These are phyloP conservation scores for Gortyna flavago DNA, from an alignment of 2,888 invertebrate genomes.

Conservation along the genomic window DNA sequence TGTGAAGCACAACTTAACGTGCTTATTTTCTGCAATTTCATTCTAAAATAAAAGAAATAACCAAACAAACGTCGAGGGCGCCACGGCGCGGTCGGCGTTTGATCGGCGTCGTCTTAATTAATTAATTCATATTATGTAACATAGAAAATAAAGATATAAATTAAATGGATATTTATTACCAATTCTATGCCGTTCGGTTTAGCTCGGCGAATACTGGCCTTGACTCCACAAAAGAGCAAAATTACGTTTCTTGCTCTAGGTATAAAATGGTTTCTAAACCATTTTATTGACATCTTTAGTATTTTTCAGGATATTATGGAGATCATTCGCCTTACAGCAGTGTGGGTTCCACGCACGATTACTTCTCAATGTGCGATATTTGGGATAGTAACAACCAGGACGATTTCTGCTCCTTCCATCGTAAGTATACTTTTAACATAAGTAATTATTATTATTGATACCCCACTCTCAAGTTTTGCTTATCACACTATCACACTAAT, in stretches of 20 bases:
- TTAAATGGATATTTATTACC: not conserved
- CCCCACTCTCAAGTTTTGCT: too few relatives aligned
- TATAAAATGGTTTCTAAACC: not conserved
- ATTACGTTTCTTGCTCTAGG: not conserved
- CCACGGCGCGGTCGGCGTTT: too few relatives aligned
- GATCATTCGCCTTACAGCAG: slow-evolving; percentile 87
- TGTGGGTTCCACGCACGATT: slow-evolving; percentile 84
- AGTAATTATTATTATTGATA: not conserved
- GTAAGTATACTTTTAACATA: slow-evolving; percentile 73
- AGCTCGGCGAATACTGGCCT: too few relatives aligned
- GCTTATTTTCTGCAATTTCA: too few relatives aligned
- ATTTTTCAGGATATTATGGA: slow-evolving; percentile 82
- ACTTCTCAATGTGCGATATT: slow-evolving; percentile 84
- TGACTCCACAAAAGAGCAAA: not conserved
- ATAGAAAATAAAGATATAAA: not conserved
- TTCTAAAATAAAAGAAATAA: too few relatives aligned
- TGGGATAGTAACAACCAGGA: slow-evolving; percentile 80
- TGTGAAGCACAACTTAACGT: too few relatives aligned
- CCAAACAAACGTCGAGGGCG: too few relatives aligned
- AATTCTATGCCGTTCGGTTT: not conserved
- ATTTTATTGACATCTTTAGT: slow-evolving; percentile 16
- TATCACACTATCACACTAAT: too few relatives aligned
- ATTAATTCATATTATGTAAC: not conserved
- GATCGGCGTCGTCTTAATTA: too few relatives aligned
- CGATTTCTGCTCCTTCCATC: slow-evolving; percentile 79